Conservation (phyloP, 2,797 vertebrate genomes). For the Macropus fuliginosus region DNA sequence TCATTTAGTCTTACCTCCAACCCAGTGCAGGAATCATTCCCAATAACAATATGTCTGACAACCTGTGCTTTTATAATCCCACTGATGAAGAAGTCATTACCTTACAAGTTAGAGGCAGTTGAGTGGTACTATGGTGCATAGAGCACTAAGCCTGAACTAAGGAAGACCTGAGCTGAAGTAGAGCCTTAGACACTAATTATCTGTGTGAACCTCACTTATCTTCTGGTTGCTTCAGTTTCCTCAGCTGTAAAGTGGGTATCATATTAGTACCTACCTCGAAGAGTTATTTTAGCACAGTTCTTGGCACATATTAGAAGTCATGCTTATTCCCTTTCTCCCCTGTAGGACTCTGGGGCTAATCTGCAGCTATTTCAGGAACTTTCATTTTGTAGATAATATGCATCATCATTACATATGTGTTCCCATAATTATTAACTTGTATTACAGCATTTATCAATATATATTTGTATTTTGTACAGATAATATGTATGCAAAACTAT, state of each 20-base stretch:
- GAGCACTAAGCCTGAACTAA: too few relatives aligned
- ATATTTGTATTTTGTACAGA: neutral
- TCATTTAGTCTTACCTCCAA: too few relatives aligned
- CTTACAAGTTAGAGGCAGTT: too few relatives aligned
- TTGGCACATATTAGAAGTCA: neutral
- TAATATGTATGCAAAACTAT: neutral
- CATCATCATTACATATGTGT: neutral
- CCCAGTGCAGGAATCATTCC: too few relatives aligned
- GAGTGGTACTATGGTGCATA: too few relatives aligned
- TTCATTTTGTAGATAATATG: neutral
- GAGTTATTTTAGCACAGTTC: neutral
- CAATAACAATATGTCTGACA: too few relatives aligned
- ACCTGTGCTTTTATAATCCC: too few relatives aligned
- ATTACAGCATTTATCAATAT: neutral
- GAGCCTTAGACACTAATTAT: too few relatives aligned
- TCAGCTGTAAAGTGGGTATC: neutral
- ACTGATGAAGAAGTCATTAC: too few relatives aligned
- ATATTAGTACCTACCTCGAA: neutral
- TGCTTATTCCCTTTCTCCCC: neutral
- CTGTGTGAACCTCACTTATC: too few relatives aligned
- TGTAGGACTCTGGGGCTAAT: neutral
- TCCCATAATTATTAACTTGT: neutral
- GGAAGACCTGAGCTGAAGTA: too few relatives aligned
- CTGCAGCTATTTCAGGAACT: neutral
- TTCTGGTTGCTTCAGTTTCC: neutral